These are phyloP conservation scores for Halisarca cf. caerulea DNA, from an alignment of 37 sponge, comb jelly and placozoan genomes.

Conservation along the genomic window DNA sequence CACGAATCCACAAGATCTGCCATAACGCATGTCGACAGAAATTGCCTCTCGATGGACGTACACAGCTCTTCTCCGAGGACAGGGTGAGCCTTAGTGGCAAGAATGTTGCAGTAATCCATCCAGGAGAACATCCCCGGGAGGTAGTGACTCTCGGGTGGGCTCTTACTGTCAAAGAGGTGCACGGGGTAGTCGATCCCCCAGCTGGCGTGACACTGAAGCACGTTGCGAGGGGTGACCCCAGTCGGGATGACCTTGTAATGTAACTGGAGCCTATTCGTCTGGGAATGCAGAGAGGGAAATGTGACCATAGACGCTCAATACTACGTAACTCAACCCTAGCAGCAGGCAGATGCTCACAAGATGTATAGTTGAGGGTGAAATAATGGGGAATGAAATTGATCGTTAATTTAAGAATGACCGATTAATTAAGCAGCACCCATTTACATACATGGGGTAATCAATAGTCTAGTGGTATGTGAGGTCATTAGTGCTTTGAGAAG, in stretches of 20 bases:
- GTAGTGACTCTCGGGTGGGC: conserved; percentile 21
- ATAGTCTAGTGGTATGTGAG: too few species aligned
- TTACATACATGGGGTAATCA: too few species aligned
- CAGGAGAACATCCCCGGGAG: conserved; percentile 27
- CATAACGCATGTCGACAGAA: not conserved
- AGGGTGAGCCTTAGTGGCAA: not conserved
- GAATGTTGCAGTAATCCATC: conserved; percentile 22
- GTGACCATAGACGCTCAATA: not conserved
- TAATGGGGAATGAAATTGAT: too few species aligned
- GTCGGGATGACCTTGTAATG: conserved; percentile 30
- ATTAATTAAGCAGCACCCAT: too few species aligned
- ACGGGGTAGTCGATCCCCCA: conserved; percentile 34
- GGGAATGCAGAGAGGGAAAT: not conserved
- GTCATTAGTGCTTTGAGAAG: too few species aligned
- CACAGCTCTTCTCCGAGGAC: not conserved
- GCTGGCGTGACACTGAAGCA: conserved; percentile 14
- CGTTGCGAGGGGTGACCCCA: not conserved
- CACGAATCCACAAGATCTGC: conserved; percentile 4
- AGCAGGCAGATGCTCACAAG: too few species aligned
- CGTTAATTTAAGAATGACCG: too few species aligned
- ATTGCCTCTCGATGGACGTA: not conserved
- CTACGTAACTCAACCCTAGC: not conserved
- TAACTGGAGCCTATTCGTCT: conserved; percentile 14
- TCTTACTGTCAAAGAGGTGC: conserved; percentile 33
- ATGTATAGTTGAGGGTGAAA: too few species aligned